These are phyloP conservation scores for Rhineura floridana DNA, from an alignment of 2,113 vertebrate species.

Conservation along the genomic window DNA sequence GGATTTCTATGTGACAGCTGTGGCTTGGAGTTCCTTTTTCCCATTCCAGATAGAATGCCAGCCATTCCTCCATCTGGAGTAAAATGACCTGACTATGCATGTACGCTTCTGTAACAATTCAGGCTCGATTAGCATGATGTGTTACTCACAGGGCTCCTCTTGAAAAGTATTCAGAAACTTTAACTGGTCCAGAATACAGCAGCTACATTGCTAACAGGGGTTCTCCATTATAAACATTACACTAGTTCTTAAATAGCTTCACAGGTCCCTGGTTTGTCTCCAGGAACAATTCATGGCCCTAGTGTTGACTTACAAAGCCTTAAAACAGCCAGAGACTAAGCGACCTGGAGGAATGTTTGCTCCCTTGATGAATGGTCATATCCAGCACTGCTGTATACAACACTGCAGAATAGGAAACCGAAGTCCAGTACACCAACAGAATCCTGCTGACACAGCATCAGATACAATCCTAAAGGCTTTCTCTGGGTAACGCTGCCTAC, in stretches of 20 bases:
- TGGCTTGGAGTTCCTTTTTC: not conserved
- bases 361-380: not conserved
- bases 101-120: not conserved
- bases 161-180: not conserved
- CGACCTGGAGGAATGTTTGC: not conserved
- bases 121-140: not conserved
- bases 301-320: not conserved
- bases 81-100: not conserved
- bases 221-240: not conserved
- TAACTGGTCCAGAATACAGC: not conserved
- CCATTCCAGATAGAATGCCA: not conserved
- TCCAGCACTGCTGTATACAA: too few species aligned
- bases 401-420: too few species aligned
- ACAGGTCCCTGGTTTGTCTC: not conserved
- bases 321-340: not conserved
- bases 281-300: not conserved
- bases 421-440: too few species aligned
- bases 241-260: not conserved
- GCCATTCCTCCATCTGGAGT: not conserved
- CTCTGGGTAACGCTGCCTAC: not conserved
- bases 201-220: not conserved
- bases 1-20: not conserved
- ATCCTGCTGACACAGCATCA: too few species aligned
- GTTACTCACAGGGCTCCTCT: not conserved
- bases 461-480: not conserved